Evolutionary conservation across 2,888 invertebrate species (phyloP).

Genomic region (Phalera bucephala): DNA sequence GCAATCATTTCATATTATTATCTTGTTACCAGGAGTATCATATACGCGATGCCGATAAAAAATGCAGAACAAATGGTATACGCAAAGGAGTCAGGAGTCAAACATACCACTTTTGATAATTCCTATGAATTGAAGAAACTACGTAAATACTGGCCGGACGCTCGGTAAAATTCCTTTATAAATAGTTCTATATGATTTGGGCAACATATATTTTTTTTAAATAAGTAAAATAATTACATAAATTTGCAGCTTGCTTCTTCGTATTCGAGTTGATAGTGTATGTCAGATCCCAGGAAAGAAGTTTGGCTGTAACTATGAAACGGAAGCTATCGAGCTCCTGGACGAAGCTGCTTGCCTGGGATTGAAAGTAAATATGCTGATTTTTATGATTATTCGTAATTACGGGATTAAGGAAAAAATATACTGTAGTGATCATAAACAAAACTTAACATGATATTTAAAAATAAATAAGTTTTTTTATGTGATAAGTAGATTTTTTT

Average conservation of each 20-base stretch:
- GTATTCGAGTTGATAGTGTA: conserved; percentile 39
- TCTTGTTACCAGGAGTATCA: conserved; percentile 35
- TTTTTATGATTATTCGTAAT: too few species aligned
- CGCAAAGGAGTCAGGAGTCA: conserved; percentile 38
- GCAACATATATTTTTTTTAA: too few species aligned
- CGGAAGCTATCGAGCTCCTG: conserved; percentile 40
- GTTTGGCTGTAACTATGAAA: conserved; percentile 46
- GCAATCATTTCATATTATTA: too few species aligned
- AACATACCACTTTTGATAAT: conserved; percentile 43
- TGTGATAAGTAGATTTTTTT: too few species aligned
- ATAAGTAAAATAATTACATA: too few species aligned
- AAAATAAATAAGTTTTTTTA: too few species aligned
- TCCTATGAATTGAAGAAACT: conserved; percentile 40
- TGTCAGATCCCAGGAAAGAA: conserved; percentile 41
- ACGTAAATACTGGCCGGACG: conserved; percentile 45
- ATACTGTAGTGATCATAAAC: too few species aligned
- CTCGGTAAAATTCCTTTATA: conserved; percentile 26
- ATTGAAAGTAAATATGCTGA: conserved; percentile 36
- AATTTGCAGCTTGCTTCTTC: conserved; percentile 27
- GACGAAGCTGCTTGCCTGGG: conserved; percentile 44
- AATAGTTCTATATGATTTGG: too few species aligned
- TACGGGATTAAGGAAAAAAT: too few species aligned
- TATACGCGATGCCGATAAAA: conserved; percentile 44
- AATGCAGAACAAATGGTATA: conserved; percentile 41
- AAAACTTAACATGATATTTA: too few species aligned